phyloP scores from a whole-genome alignment of 1,140 invertebrate genomes.

The Schlechtendalia chinensis region DNA sequence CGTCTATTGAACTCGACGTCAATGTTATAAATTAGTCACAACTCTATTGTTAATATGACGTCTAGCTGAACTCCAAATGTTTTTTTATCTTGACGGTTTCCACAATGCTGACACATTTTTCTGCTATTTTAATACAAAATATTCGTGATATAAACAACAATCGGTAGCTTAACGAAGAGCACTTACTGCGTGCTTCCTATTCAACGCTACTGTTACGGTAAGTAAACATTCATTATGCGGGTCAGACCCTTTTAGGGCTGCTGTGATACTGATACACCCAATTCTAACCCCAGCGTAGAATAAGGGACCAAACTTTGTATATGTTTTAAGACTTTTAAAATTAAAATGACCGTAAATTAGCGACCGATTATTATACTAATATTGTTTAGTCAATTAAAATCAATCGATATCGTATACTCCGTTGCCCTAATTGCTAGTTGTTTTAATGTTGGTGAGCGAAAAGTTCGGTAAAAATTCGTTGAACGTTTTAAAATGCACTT shows the following conservation, averaged over 20 bases:
- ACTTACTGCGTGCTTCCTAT: constrained; percentile 11
- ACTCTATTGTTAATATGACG: not conserved
- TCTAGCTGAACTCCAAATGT: not conserved
- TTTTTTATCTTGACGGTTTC: constrained; percentile 35
- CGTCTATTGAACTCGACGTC: constrained; percentile 1
- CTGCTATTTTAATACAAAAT: constrained; percentile 32
- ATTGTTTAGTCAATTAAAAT: not conserved
- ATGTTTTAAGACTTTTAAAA: constrained; percentile 19
- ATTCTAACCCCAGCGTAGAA: not conserved
- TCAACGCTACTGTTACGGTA: constrained; percentile 25
- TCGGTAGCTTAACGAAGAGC: constrained; percentile 32
- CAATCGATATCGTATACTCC: not conserved
- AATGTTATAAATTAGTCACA: constrained; percentile 15
- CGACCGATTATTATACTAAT: constrained; percentile 5
- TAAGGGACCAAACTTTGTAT: not conserved
- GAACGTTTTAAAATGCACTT: not conserved
- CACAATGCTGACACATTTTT: not conserved
- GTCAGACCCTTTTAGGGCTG: constrained; percentile 10
- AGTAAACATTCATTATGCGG: constrained; percentile 47
- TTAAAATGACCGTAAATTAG: constrained; percentile 31
- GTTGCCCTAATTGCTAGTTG: not conserved
- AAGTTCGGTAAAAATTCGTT: not conserved
- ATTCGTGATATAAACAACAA: constrained; percentile 32
- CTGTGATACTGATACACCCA: constrained; percentile 35
- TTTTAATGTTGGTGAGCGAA: not conserved